Evolutionary conservation across 1,140 invertebrate species (phyloP).

Genomic region (Drosophila littoralis): DNA sequence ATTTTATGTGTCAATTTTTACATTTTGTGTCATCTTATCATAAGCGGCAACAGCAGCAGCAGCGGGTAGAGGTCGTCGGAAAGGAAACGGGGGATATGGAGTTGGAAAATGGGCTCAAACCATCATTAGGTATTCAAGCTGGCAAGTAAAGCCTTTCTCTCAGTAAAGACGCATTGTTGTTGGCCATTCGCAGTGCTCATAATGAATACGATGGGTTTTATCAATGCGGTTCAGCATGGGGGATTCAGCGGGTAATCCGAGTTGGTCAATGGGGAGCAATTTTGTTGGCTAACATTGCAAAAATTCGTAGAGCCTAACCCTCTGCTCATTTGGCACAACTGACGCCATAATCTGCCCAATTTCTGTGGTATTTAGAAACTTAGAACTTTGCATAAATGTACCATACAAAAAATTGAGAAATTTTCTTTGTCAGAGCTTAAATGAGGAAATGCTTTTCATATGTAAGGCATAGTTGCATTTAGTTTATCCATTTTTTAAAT

Average conservation of each 20-base stretch:
- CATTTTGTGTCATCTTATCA: conserved; percentile 58
- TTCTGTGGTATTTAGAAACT: neutral
- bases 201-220: conserved; percentile 54
- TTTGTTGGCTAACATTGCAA: conserved; percentile 17
- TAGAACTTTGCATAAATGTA: conserved; percentile 4
- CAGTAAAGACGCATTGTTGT: conserved; percentile 31
- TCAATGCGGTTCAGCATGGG: conserved; percentile 15
- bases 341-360: conserved; percentile 33
- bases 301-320: conserved; percentile 10
- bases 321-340: conserved; percentile 30
- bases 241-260: neutral
- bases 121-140: conserved; percentile 55
- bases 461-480: conserved; percentile 14
- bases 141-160: conserved; percentile 41
- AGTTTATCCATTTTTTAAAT: no score
- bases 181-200: conserved; percentile 21
- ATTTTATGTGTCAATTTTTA: conserved; percentile 68
- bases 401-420: neutral
- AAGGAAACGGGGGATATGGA: neutral
- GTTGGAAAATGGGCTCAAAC: neutral
- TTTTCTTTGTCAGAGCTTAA: neutral
- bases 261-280: conserved; percentile 29
- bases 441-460: conserved; percentile 19
- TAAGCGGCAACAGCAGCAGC: neutral
- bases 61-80: neutral